These are phyloP conservation scores for Stenotaenia linearis DNA, from an alignment of 2,888 invertebrate species.

Conservation along the genomic window DNA sequence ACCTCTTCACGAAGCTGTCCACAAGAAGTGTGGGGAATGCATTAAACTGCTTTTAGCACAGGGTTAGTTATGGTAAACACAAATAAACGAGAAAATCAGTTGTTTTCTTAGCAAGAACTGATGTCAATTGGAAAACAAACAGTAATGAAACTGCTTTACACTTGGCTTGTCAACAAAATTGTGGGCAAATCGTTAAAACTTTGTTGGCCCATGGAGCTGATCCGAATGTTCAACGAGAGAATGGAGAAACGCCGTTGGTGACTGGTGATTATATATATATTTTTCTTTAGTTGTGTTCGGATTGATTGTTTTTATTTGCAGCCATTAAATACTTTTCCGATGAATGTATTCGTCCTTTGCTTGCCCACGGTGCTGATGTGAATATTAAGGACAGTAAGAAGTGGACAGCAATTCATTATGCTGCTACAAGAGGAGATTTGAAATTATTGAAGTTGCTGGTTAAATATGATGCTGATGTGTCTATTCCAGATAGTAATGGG, in stretches of 20 bases:
- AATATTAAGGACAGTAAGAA: not conserved
- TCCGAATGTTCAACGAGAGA: not conserved
- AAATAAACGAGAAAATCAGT: too few relatives aligned
- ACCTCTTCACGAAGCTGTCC: slow-evolving; percentile 47
- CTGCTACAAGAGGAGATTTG: not conserved
- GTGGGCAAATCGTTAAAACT: not conserved
- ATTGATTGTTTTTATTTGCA: too few relatives aligned
- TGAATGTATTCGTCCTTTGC: not conserved
- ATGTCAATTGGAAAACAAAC: not conserved
- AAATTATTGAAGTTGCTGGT: not conserved
- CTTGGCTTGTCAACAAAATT: not conserved
- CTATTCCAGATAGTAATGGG: not conserved
- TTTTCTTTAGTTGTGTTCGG: too few relatives aligned
- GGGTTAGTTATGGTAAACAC: too few relatives aligned
- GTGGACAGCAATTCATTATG: not conserved
- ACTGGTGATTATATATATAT: not conserved
- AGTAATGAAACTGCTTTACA: not conserved
- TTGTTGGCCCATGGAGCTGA: not conserved
- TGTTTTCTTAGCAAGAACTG: too few relatives aligned
- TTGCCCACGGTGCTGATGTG: not conserved
- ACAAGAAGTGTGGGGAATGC: slow-evolving; percentile 42
- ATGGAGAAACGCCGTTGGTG: not conserved
- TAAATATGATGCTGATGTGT: not conserved
- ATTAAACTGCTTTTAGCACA: not conserved
- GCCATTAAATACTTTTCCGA: not conserved